A percentile compares a stretch with the other conserved stretches of the same genome.
phyloP scores from a whole-genome alignment of 2,888 invertebrate genomes.

The Choristoneura rosaceana region DNA sequence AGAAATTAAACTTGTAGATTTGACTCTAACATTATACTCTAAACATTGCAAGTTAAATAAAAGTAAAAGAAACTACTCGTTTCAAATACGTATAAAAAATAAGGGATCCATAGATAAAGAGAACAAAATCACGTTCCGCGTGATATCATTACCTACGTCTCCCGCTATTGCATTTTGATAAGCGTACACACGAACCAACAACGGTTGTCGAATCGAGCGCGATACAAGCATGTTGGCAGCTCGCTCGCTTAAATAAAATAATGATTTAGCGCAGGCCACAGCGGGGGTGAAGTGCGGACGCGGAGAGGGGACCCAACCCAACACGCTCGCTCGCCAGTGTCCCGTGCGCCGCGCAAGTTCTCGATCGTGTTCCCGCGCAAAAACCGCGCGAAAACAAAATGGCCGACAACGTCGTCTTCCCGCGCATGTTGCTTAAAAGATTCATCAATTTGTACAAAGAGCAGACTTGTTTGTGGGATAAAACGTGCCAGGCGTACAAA shows the following conservation, averaged over 20 bases:
- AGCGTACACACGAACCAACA: conserved; percentile 30
- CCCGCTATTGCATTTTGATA: conserved; percentile 12
- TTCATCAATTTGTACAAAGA: conserved; percentile 70
- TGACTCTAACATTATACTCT: too few species aligned
- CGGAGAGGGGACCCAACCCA: conserved; percentile 31
- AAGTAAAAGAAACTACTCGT: neutral
- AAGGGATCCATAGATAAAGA: too few species aligned
- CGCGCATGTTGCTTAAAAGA: conserved; percentile 67
- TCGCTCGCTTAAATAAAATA: conserved; percentile 29
- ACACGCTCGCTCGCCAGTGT: conserved; percentile 56
- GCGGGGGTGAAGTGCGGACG: conserved; percentile 24
- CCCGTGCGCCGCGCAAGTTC: conserved; percentile 72
- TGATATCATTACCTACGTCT: neutral
- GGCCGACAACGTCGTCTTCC: conserved; percentile 66
- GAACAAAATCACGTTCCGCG: too few species aligned
- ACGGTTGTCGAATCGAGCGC: conserved; percentile 29
- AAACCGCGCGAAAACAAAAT: conserved; percentile 51
- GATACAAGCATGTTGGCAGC: conserved; percentile 34
- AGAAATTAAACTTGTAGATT: too few species aligned
- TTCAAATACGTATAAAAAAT: too few species aligned
- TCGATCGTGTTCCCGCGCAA: conserved; percentile 53
- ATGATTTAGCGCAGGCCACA: conserved; percentile 24
- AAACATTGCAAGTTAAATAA: too few species aligned
- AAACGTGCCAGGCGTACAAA: conserved; percentile 62
- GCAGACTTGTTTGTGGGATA: conserved; percentile 70